Evolutionary conservation across 2,113 vertebrate species (phyloP).

Genomic region (Camelus dromedarius): DNA sequence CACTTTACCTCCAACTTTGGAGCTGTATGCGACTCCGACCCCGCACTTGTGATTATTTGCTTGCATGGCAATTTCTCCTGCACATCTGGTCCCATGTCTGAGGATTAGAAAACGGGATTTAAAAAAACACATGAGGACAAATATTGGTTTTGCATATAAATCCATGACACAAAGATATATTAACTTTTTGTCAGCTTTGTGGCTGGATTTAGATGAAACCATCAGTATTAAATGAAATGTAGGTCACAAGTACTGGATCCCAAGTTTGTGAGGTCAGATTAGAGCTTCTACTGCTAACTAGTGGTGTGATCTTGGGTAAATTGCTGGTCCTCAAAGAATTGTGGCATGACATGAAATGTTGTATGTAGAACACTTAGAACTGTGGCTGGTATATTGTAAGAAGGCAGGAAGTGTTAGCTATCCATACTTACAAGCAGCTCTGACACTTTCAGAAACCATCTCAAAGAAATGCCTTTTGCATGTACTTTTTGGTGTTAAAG

Average conservation of each 20-base stretch:
- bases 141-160: constrained; percentile 1
- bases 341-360: not conserved
- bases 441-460: not conserved
- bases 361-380: not conserved
- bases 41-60: constrained; percentile 98
- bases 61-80: constrained; percentile 99
- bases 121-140: not conserved
- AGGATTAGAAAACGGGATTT: constrained; percentile 64
- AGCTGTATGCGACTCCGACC: constrained; percentile 97
- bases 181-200: not conserved
- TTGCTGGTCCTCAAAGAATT: not conserved
- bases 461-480: not conserved
- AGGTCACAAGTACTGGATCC: not conserved
- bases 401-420: not conserved
- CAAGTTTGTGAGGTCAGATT: not conserved
- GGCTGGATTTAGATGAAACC: not conserved
- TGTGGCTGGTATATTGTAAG: not conserved
- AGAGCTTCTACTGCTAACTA: not conserved
- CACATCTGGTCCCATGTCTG: constrained; percentile 98
- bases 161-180: not conserved
- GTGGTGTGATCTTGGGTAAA: not conserved
- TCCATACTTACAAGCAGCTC: not conserved
- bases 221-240: not conserved
- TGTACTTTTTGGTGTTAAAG: not conserved
- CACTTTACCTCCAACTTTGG: constrained; percentile 96